Evolutionary conservation across 2,888 invertebrate species (phyloP).

Genomic region (Melinaea menophilus): DNA sequence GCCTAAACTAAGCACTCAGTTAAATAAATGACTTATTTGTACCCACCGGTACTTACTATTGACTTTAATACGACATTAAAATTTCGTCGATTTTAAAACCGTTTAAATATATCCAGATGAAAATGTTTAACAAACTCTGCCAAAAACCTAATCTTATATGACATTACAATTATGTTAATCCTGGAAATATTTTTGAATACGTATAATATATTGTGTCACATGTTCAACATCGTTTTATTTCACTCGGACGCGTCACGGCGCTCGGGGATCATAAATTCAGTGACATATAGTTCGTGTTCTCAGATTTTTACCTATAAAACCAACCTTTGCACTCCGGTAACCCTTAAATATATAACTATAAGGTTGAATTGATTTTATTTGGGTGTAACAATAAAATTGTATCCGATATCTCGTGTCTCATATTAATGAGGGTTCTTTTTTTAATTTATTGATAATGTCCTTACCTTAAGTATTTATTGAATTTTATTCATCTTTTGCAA

Average conservation of each 20-base stretch:
- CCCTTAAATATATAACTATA: constrained; percentile 42
- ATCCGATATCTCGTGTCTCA: constrained; percentile 50
- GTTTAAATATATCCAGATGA: not conserved
- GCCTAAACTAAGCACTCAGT: too few species aligned
- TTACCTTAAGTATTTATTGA: constrained; percentile 15
- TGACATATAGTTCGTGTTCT: constrained; percentile 68
- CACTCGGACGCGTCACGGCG: constrained; percentile 59
- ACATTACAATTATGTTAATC: not conserved
- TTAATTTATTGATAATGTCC: constrained; percentile 60
- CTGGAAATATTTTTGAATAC: not conserved
- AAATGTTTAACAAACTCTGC: not conserved
- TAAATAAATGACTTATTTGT: too few species aligned
- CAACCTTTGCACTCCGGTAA: constrained; percentile 32
- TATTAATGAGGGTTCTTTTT: constrained; percentile 65
- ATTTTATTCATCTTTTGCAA: constrained; percentile 15
- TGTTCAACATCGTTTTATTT: constrained; percentile 46
- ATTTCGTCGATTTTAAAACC: too few species aligned
- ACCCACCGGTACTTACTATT: too few species aligned
- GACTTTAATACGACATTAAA: too few species aligned
- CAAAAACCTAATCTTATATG: not conserved
- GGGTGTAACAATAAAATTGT: constrained; percentile 38
- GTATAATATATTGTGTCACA: constrained; percentile 57
- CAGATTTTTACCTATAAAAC: constrained; percentile 49
- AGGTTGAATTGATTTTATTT: constrained; percentile 40
- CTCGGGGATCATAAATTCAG: constrained; percentile 63